phyloP scores from a whole-genome alignment of 2,113 vertebrate genomes.

The Seriola quinqueradiata region DNA sequence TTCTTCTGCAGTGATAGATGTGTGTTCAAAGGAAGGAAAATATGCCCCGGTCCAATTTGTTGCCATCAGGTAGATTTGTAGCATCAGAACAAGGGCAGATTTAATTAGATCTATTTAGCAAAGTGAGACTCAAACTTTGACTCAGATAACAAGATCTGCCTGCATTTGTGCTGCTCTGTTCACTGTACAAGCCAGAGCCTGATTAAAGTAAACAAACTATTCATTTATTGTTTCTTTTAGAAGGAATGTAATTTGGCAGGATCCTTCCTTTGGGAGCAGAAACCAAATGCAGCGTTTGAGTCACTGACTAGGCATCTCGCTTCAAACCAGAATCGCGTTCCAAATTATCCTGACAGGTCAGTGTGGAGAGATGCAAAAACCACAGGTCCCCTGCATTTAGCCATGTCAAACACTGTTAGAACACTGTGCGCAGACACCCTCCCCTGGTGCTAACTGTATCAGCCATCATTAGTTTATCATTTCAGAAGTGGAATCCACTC shows the following conservation, averaged over 20 bases:
- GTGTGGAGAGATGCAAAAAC: constrained; percentile 45
- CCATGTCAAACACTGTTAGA: constrained; percentile 51
- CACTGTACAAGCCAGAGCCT: constrained; percentile 19
- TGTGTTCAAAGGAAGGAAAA: constrained; percentile 17
- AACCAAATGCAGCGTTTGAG: constrained; percentile 42
- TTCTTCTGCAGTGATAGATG: constrained; percentile 20
- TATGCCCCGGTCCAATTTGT: constrained; percentile 10
- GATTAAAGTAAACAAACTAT: constrained; percentile 60
- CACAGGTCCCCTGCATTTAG: constrained; percentile 66
- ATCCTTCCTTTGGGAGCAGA: constrained; percentile 48
- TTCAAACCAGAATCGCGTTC: constrained; percentile 24
- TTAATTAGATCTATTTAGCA: constrained; percentile 53
- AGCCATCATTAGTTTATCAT: constrained; percentile 43
- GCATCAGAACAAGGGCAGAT: constrained; percentile 3
- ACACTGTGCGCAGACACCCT: constrained; percentile 22
- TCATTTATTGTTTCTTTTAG: constrained; percentile 41
- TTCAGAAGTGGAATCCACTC: neutral
- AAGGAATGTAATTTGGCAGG: constrained; percentile 51
- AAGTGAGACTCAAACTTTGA: constrained; percentile 28
- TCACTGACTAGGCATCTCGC: constrained; percentile 27
- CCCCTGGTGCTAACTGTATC: constrained; percentile 25
- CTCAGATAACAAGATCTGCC: constrained; percentile 33
- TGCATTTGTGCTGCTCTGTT: constrained; percentile 2
- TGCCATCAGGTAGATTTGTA: constrained; percentile 21
- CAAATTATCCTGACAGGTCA: constrained; percentile 63